Conservation (phyloP, 2,888 invertebrate species). For the Scaptomyza polygonia region DNA sequence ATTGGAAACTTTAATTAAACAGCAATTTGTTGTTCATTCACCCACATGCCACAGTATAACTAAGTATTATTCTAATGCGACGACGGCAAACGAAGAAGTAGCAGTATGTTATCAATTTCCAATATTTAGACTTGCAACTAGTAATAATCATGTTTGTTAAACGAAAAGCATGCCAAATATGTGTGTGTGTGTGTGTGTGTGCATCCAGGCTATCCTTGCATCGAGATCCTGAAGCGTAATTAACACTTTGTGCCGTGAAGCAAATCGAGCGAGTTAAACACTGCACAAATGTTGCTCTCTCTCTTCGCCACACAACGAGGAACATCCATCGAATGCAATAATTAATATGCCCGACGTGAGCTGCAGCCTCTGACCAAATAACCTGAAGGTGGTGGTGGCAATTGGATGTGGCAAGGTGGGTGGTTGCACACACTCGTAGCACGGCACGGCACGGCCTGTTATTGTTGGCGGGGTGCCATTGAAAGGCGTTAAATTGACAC, state of each 20-base stretch:
- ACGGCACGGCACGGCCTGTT: background rate
- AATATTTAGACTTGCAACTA: constrained; percentile 74
- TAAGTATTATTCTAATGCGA: constrained; percentile 25
- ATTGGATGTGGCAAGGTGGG: background rate
- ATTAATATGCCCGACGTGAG: constrained; percentile 76
- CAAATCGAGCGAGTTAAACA: constrained; percentile 72
- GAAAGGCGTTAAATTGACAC: constrained; percentile 80
- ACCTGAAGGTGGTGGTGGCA: background rate
- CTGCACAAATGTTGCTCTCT: constrained; percentile 44
- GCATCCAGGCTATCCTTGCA: constrained; percentile 4
- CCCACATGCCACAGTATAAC: constrained; percentile 14
- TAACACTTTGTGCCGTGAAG: constrained; percentile 62
- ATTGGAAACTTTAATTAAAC: constrained; percentile 40
- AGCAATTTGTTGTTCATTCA: constrained; percentile 52
- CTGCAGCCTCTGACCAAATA: constrained; percentile 5
- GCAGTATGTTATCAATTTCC: constrained; percentile 65
- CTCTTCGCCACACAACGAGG: constrained; percentile 5
- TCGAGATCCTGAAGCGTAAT: constrained; percentile 50
- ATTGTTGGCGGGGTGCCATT: constrained; percentile 56
- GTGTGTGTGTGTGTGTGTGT: background rate
- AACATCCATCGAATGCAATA: constrained; percentile 57
- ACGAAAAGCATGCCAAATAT: constrained; percentile 57
- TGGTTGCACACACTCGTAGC: constrained; percentile 5
- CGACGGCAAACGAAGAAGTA: constrained; percentile 12
- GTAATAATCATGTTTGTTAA: constrained; percentile 72